Conservation (phyloP, 2,888 invertebrate species). For the Leptinotarsa haldemani region DNA sequence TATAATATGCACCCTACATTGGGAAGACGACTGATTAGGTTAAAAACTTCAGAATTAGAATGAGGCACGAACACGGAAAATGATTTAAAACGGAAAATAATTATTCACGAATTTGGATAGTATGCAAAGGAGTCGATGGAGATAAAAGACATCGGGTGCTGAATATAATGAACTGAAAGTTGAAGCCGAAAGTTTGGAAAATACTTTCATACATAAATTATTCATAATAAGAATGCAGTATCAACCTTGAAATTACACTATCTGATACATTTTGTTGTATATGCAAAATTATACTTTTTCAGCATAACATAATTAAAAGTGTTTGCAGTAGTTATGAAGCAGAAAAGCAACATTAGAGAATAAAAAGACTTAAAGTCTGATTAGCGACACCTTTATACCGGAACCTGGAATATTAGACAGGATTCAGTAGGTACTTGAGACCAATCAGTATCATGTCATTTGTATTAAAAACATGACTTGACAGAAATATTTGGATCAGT, state of each 20-base stretch:
- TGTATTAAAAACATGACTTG: too few species aligned
- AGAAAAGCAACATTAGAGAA: too few species aligned
- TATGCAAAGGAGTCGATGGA: slow-evolving; percentile 14
- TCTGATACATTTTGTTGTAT: too few species aligned
- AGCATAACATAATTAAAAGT: too few species aligned
- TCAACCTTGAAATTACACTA: neutral
- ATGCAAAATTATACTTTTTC: too few species aligned
- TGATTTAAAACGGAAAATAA: slow-evolving; percentile 48
- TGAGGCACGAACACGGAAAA: slow-evolving; percentile 44
- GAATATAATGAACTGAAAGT: neutral
- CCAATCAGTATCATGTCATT: too few species aligned
- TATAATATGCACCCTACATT: slow-evolving; percentile 47
- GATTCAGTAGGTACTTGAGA: too few species aligned
- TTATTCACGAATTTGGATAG: slow-evolving; percentile 34
- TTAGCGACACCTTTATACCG: too few species aligned
- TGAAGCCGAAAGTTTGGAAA: neutral
- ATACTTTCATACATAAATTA: neutral
- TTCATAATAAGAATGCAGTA: neutral
- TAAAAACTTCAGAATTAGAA: slow-evolving; percentile 43
- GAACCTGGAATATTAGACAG: too few species aligned
- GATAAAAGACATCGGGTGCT: slow-evolving; percentile 1
- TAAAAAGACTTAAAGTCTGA: too few species aligned
- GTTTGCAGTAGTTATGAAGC: too few species aligned
- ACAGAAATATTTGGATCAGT: too few species aligned
- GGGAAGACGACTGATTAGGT: slow-evolving; percentile 43